Evolutionary conservation across 2,113 vertebrate genomes (phyloP).

Genomic region (Solenodon paradoxus): DNA sequence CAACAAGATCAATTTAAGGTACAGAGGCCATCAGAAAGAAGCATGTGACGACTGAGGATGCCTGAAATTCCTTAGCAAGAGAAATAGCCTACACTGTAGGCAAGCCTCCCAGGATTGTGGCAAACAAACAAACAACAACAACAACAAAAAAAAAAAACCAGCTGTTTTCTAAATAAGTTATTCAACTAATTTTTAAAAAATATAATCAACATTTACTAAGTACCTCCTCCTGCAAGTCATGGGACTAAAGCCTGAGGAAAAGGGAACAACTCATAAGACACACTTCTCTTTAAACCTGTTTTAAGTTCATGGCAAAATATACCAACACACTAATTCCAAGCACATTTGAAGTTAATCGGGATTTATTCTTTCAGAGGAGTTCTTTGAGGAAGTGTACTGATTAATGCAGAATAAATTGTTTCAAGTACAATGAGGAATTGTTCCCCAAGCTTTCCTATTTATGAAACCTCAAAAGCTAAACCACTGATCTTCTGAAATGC

Average conservation of each 20-base stretch:
- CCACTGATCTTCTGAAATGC: constrained; percentile 22
- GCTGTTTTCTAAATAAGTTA: neutral
- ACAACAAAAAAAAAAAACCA: neutral
- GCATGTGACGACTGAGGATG: neutral
- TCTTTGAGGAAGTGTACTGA: constrained; percentile 42
- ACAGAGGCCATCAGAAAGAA: neutral
- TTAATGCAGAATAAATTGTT: constrained; percentile 50
- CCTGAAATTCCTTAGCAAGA: neutral
- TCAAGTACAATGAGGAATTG: constrained; percentile 46
- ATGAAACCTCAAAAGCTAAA: constrained; percentile 46
- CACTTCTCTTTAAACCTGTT: neutral
- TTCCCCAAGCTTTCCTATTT: constrained; percentile 40
- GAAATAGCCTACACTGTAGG: neutral
- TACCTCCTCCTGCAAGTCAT: neutral
- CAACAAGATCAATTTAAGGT: neutral
- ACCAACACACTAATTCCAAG: constrained; percentile 41
- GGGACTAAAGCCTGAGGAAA: neutral
- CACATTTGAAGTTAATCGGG: constrained; percentile 40
- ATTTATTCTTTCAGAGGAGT: constrained; percentile 38
- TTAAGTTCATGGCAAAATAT: constrained; percentile 16
- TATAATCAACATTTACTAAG: neutral
- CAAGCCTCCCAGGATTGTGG: neutral
- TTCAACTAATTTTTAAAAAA: neutral
- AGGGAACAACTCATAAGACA: neutral
- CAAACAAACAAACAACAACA: no score